Evolutionary conservation across 2,113 vertebrate genomes (phyloP).

Genomic region (Deroptyus accipitrinus): DNA sequence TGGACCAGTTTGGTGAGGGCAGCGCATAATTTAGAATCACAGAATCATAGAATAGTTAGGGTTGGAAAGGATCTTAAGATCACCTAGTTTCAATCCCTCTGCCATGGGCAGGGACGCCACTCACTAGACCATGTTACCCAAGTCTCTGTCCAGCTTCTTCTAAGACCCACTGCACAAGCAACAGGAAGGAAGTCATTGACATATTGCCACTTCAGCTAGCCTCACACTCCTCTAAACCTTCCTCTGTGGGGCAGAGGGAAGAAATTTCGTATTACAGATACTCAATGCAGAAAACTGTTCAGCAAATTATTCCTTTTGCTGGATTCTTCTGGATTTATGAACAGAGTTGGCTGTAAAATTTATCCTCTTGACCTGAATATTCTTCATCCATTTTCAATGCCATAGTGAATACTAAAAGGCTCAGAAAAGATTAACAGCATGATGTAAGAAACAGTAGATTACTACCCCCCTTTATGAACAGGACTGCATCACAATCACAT

Average conservation of each 20-base stretch:
- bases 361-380: neutral
- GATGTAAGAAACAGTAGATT: neutral
- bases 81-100: too few species aligned
- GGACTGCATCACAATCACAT: neutral
- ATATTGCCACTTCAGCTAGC: neutral
- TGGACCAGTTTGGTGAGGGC: neutral
- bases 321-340: neutral
- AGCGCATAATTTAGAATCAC: neutral
- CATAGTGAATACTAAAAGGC: neutral
- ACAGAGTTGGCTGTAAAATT: neutral
- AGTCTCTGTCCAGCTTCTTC: neutral
- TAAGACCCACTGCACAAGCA: neutral
- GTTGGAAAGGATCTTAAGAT: too few species aligned
- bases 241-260: neutral
- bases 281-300: neutral
- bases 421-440: neutral
- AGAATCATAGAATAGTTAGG: too few species aligned
- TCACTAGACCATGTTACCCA: too few species aligned
- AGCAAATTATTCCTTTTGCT: neutral
- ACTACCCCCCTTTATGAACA: neutral
- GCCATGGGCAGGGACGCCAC: too few species aligned
- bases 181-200: neutral
- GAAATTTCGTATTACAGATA: neutral
- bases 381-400: neutral
- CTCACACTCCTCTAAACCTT: neutral